Evolutionary conservation across 2,113 vertebrate species (phyloP), one percentile per base, ranked within the genome.

Genomic region (Prietella phreatophila): DNA sequence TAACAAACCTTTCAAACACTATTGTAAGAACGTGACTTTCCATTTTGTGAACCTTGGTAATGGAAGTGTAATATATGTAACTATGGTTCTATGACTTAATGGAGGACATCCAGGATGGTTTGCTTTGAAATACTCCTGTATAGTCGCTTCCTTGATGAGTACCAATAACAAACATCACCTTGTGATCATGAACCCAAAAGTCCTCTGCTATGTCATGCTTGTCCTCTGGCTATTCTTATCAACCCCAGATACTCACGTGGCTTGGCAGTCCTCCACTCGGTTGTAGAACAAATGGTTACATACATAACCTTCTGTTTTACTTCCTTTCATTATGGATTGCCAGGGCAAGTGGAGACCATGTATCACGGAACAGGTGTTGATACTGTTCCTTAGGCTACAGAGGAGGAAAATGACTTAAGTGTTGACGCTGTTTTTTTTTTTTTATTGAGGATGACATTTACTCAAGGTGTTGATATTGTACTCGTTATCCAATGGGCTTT

Each of bases 361-460:
- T 81, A 58, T 58, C 53, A 30, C 2, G 0, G 55, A 20, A 39
- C 19, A 58, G n/a, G 50, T 81, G 79, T 36, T 58, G 53, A 81
- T 81, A 81, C 79, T 30, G 7, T 78, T 17, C 1, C 50, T 50
- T 50, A 42, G 36, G 36, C 27, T 80, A 55, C 53, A 58, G 53
- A 36, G 79, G 30, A 80, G 78, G 53, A 80, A 80, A 30, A 56
- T 80, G 78, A 81, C 17, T 55, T 17, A 80, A 80, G 15, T 81
- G 50, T 58, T 81, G n/a, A 33, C n/a, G 19, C 30, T 81, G 27
- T 30, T 73, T 30, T 27, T 30, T 73, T 30, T 27, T 63, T 79
- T 42, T 55, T 55, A 60, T 36, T 82, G 33, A 82, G 50, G 80
- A 61, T 39, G 9, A 25, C n/a, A 33, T 3, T 33, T 33, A 22